Conservation (phyloP, 2,888 invertebrate species). For the Erannis defoliaria region DNA sequence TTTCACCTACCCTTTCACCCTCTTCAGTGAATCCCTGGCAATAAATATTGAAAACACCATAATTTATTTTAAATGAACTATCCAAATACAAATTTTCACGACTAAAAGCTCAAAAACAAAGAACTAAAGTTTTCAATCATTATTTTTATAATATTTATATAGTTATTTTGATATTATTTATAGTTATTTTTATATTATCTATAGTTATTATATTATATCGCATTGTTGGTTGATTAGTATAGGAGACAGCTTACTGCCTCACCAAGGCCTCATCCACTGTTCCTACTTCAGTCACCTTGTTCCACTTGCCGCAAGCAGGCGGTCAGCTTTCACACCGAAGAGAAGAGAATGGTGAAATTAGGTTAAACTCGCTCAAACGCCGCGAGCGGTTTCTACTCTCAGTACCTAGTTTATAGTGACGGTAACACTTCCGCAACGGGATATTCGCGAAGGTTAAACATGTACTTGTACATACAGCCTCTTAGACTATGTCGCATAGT, state of each 20-base stretch:
- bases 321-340: conserved; percentile 52
- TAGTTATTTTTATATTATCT: no score
- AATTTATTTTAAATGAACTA: no score
- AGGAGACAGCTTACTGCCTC: neutral
- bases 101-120: no score
- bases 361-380: conserved; percentile 67
- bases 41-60: no score
- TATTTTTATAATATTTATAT: no score
- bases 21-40: no score
- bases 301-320: conserved; percentile 47
- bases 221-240: neutral
- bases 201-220: no score
- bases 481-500: neutral
- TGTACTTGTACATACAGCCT: neutral
- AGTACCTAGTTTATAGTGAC: conserved; percentile 5
- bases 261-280: conserved; percentile 1
- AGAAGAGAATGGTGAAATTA: conserved; percentile 63
- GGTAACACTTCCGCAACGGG: conserved; percentile 13
- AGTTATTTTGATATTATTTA: no score
- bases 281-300: conserved; percentile 45
- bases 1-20: no score
- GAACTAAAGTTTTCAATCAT: no score
- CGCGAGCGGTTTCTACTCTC: conserved; percentile 13
- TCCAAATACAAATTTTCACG: no score
- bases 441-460: conserved; percentile 6